phyloP scores from a whole-genome alignment of 2,113 vertebrate species.

The Oryzias curvinotus region DNA sequence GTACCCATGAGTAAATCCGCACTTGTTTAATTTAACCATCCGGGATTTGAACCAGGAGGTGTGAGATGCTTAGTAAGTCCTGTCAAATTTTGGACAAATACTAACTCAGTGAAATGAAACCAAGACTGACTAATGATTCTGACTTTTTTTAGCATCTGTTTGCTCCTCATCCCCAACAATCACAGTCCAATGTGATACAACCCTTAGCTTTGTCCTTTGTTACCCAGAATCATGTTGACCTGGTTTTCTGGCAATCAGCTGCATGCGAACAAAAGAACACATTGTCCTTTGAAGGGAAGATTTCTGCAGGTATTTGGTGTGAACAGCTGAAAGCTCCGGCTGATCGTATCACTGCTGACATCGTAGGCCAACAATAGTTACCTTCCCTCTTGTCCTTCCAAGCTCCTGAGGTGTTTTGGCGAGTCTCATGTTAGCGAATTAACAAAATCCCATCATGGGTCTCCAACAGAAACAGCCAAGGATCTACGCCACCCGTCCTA shows the following conservation, averaged over 20 bases:
- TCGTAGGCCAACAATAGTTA: constrained; percentile 38
- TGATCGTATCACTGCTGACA: constrained; percentile 43
- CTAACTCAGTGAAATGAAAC: too few species aligned
- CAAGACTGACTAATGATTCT: too few species aligned
- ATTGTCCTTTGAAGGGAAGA: neutral
- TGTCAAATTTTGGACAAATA: too few species aligned
- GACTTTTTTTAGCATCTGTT: too few species aligned
- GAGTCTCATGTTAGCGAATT: constrained; percentile 62
- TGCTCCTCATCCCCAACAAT: too few species aligned
- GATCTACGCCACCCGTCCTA: constrained; percentile 33
- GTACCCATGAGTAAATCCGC: too few species aligned
- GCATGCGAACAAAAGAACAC: constrained; percentile 10
- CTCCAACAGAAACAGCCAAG: constrained; percentile 29
- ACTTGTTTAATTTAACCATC: too few species aligned
- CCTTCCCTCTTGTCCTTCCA: constrained; percentile 62
- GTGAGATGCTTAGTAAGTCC: too few species aligned
- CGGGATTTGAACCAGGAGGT: too few species aligned
- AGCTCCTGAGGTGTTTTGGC: constrained; percentile 65
- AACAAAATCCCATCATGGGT: constrained; percentile 57
- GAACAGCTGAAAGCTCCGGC: constrained; percentile 38
- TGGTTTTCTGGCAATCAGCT: neutral
- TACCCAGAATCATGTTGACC: too few species aligned
- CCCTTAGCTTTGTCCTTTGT: too few species aligned
- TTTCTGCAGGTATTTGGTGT: constrained; percentile 5
- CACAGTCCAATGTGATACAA: too few species aligned